Evolutionary conservation across 2,888 invertebrate genomes (phyloP), one percentile per base, ranked within the genome.

Genomic region (Pristionchus maxplancki): DNA sequence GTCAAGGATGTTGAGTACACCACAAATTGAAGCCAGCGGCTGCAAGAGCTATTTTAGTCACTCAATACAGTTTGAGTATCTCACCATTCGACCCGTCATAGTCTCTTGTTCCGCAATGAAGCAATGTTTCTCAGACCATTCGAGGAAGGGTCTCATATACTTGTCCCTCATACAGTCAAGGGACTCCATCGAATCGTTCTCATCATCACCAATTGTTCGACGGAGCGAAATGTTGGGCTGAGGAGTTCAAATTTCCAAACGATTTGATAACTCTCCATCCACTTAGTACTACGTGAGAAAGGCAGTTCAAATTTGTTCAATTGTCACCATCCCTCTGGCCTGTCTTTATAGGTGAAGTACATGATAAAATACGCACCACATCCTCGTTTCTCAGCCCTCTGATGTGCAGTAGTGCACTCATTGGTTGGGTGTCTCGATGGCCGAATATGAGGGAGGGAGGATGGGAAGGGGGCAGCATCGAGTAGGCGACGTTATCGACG

Each of bases 81-180:
- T 31, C 13, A 64, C 85, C 53, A 40, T 20, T 85, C 24, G 31
- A 31, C 71, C 71, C 31, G 20, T 48, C 28, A 44, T 31, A 0
- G 50, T 87, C n/a, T 50, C 34, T 13, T 87, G 50, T 20, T 85
- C 85, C n/a, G 71, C 67, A n/a, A 71, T 13, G 71, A 87, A 87
- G 24, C 71, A 71, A 13, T 50, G 58, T 6, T 67, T 50, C 50
- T 44, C 34, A 20, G 48, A 50, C 50, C 48, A 71, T 6, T 87
- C 48, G 17, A 87, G 86, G 71, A 87, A 87, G 20, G 86, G 86
- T 48, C 71, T 71, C n/a, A 28, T 71, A 50, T 34, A 87, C 50
- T 53, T 87, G 2, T 85, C 44, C 6, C n/a, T 9, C 64, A 44
- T 64, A 9, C 20, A 44, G 1, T 83, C 53, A 8, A 53, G 24